Percentiles rank a stretch among this genome's conserved stretches.
Evolutionary conservation across 2,888 invertebrate species (phyloP).

Genomic region (Trissolcus brochymenae): DNA sequence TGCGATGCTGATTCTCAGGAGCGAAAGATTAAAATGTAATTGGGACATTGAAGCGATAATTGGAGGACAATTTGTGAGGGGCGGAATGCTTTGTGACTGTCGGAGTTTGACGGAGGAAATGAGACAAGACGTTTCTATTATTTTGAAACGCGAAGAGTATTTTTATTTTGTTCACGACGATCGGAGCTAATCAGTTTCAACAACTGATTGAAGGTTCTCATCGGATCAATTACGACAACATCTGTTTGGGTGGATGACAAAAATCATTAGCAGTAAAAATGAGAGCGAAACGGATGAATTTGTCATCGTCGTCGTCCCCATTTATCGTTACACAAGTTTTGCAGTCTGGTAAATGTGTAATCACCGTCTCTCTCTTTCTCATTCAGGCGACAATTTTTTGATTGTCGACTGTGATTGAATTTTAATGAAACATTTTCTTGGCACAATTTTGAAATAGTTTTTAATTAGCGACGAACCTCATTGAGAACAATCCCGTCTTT

Average conservation of each 20-base stretch:
- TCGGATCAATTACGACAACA: background rate
- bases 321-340: too few species aligned
- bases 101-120: slow-evolving; percentile 11
- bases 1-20: background rate
- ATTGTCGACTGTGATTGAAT: background rate
- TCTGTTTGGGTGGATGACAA: too few species aligned
- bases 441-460: slow-evolving; percentile 4
- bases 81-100: slow-evolving; percentile 15
- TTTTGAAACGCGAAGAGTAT: background rate
- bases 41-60: slow-evolving; percentile 15
- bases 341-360: too few species aligned
- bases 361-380: too few species aligned
- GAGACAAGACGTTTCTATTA: slow-evolving; percentile 13
- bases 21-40: slow-evolving; percentile 10
- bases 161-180: background rate
- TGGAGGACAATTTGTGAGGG: slow-evolving; percentile 7
- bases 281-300: too few species aligned
- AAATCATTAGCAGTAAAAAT: too few species aligned
- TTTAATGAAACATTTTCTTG: slow-evolving; percentile 3
- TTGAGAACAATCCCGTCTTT: slow-evolving; percentile 2
- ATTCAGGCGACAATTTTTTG: background rate
- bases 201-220: background rate
- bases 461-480: background rate
- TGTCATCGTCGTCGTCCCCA: too few species aligned
- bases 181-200: slow-evolving; percentile 4